Conservation (phyloP, 2,888 invertebrate species). For the Plebejus anna region DNA sequence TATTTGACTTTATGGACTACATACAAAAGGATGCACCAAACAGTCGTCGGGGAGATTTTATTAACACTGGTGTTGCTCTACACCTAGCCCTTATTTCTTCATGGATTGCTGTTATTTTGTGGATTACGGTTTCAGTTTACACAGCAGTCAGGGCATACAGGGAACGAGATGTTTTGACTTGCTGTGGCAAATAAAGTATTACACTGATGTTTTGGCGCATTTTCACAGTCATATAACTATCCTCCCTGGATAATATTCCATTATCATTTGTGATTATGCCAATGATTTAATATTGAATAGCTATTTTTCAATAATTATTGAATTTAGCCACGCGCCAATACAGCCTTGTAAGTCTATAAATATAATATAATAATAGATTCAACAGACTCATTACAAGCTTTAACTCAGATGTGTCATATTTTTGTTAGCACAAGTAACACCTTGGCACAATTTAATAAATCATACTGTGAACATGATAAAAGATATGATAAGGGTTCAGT, state of each 20-base stretch:
- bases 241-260: too few relatives aligned
- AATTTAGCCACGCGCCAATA: neutral
- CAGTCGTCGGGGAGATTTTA: slow-evolving; percentile 82
- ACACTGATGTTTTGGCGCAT: neutral
- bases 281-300: too few relatives aligned
- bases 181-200: slow-evolving; percentile 62
- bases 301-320: too few relatives aligned
- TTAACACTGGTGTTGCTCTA: slow-evolving; percentile 86
- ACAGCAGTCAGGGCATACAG: slow-evolving; percentile 78
- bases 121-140: slow-evolving; percentile 73
- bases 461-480: neutral
- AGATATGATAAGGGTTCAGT: neutral
- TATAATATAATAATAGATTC: too few relatives aligned
- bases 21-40: slow-evolving; percentile 84
- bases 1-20: slow-evolving; percentile 92
- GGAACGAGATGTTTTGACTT: slow-evolving; percentile 65
- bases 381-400: neutral
- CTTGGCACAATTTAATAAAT: slow-evolving; percentile 9
- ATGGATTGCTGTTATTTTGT: slow-evolving; percentile 81
- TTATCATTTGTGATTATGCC: too few relatives aligned
- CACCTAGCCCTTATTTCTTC: slow-evolving; percentile 82
- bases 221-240: too few relatives aligned
- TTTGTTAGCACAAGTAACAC: neutral
- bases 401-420: neutral
- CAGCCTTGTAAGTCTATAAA: neutral